Base-by-base conservation (phyloP, 2,888 invertebrate genomes). In the Protodeltote pygarga region DNA sequence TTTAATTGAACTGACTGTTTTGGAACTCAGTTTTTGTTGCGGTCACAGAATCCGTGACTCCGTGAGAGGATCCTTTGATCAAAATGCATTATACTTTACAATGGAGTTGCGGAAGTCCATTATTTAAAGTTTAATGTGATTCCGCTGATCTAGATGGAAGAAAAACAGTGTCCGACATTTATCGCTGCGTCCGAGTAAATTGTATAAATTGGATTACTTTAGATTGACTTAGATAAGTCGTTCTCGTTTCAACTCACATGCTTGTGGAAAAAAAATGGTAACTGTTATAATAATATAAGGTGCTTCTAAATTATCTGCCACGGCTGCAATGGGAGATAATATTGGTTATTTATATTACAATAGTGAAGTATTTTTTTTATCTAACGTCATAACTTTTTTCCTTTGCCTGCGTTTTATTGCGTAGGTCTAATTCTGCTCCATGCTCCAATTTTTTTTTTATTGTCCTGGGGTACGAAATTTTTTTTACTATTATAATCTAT, bases 191-290 rank as follows among this genome's bases (percentile, higher is more conserved):
- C 17, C 11, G 34, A 42, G 55, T 49, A 41, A 50, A 40, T 31
- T 38, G 46, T 34, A 38, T 16, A 44, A 60, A 55, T 55, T 50
- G 37, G 20, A 62, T 62, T 65, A 65, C 37, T 25, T n/a, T 29
- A 31, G 28, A 57, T 40, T 24, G 16, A 28, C 19, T 34, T 16
- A 5, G 24, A 21, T 15, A 6, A 23, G 37, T 27, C 16, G 17
- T 13, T 19, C 33, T 40, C 14, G 29, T 13, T 25, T 34, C 10
- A 19, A 39, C 16, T 33, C 23, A 16, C 33, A 33, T 42, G 2
- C 6, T n/a, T 9, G 11, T 13, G 14, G 9, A 16, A 51, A 41
- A 25, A 41, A 31, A 23, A n/a, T n/a, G n/a, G n/a, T n/a, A n/a
- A n/a, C n/a, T n/a, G n/a, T n/a, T n/a, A n/a, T n/a, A n/a, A n/a